Base-by-base conservation (phyloP, 1,140 invertebrate species). In the Drosophila bocki region DNA sequence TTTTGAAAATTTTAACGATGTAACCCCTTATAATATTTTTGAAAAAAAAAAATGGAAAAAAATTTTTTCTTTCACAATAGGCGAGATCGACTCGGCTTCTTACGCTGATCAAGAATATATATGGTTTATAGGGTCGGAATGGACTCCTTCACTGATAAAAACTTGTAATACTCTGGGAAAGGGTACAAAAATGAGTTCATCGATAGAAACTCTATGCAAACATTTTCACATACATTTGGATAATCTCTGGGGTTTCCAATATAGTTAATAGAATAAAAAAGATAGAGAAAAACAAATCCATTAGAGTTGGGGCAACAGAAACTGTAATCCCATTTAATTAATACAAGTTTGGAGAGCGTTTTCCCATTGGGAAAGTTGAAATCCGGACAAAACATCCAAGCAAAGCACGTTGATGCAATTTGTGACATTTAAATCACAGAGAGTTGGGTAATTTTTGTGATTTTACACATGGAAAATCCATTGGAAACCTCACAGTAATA, bases 241-340 rank as follows among this genome's bases (percentile, higher is more conserved):
- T 69, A 51, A 51, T 61, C 17, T 19, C 35, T 29, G 47, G 41
- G 32, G 32, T 19, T 51, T 26, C 45, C 45, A 19, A 51, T 51
- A 35, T 7, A 32, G 7, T 37, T 67, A 54, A 54, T 54, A 67
- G n/a, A 53, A 53, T 44, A 32, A 15, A 54, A 69, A 51, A 60
- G 6, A 9, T 8, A 54, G 7, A 4, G 11, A 3, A 32, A 44
- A 61, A 26, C 44, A 26, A 39, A 17, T 29, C 48, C 17, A 68
- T 48, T 29, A 7, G 33, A 48, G 32, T 57, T 41, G 7, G 26
- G 13, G 33, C 44, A n/a, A 51, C 44, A 13, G n/a, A 17, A 62
- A 22, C 59, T 37, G 19, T 12, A 29, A 8, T 17, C 5, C 2
- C 11, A 64, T 58, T 64, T 9, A 13, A 57, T 48, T 35, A 29